phyloP scores from a whole-genome alignment of 1,140 invertebrate genomes.

The Philotrypesis tridentata region DNA sequence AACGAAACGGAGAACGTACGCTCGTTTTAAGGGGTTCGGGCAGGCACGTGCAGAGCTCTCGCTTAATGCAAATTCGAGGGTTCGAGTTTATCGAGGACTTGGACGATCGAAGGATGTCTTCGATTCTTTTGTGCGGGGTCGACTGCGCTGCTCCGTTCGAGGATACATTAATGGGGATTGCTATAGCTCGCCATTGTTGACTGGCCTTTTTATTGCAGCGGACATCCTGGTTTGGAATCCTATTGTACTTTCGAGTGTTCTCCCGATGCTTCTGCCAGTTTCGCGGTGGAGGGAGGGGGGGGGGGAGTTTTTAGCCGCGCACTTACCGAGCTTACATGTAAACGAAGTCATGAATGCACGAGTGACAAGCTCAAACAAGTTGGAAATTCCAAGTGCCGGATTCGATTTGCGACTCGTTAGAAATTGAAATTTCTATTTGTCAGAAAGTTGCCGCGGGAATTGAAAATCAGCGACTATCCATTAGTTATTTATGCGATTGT shows the following conservation, averaged over 20 bases:
- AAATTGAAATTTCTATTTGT: too few relatives aligned
- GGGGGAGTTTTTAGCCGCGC: neutral
- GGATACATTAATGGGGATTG: neutral
- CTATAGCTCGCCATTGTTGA: neutral
- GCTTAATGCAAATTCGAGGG: constrained; percentile 15
- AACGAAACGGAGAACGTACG: constrained; percentile 15
- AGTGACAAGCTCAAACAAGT: neutral
- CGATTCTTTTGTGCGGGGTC: neutral
- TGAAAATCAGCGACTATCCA: neutral
- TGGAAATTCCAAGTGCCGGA: neutral
- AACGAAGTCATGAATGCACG: neutral
- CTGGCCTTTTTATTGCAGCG: neutral
- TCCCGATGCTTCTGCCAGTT: neutral
- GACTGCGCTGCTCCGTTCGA: too few relatives aligned
- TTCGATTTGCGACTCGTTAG: neutral
- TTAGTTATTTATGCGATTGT: too few relatives aligned
- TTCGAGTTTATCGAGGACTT: neutral
- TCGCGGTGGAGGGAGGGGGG: too few relatives aligned
- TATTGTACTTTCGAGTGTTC: neutral
- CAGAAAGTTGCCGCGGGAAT: neutral
- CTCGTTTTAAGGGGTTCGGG: neutral
- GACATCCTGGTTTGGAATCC: neutral
- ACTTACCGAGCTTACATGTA: neutral
- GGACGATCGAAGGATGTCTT: neutral
- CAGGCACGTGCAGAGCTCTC: neutral